Evolutionary conservation across 2,797 vertebrate genomes (phyloP).

Genomic region (Melopsittacus undulatus): DNA sequence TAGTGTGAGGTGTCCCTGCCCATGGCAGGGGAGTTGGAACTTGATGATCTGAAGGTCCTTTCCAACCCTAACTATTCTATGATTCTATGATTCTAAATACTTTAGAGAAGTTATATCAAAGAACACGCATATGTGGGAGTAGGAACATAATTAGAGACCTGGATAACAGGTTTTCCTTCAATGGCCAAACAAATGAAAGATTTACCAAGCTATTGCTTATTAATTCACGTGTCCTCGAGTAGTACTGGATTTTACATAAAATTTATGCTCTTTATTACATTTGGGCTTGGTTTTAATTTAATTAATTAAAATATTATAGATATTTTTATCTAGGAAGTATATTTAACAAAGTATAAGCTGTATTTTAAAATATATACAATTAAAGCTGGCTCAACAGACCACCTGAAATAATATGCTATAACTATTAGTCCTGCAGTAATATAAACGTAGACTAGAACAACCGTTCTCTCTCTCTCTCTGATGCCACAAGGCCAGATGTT

Average conservation of each 20-base stretch:
- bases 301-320: background rate
- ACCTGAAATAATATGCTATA: background rate
- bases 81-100: background rate
- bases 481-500: background rate
- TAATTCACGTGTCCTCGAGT: background rate
- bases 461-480: background rate
- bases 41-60: background rate
- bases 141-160: background rate
- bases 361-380: background rate
- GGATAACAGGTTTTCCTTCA: background rate
- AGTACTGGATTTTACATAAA: background rate
- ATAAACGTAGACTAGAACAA: background rate
- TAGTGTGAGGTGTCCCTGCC: background rate
- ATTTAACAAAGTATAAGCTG: background rate
- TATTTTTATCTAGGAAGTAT: background rate
- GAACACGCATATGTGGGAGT: background rate
- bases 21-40: background rate
- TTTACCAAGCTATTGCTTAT: background rate
- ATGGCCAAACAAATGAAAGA: background rate
- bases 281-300: accelerated
- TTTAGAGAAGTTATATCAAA: background rate
- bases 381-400: background rate
- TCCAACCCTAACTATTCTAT: background rate
- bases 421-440: background rate
- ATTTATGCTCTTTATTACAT: background rate